Evolutionary conservation across 2,888 invertebrate species (phyloP).

Genomic region (Ormyrus rosae): DNA sequence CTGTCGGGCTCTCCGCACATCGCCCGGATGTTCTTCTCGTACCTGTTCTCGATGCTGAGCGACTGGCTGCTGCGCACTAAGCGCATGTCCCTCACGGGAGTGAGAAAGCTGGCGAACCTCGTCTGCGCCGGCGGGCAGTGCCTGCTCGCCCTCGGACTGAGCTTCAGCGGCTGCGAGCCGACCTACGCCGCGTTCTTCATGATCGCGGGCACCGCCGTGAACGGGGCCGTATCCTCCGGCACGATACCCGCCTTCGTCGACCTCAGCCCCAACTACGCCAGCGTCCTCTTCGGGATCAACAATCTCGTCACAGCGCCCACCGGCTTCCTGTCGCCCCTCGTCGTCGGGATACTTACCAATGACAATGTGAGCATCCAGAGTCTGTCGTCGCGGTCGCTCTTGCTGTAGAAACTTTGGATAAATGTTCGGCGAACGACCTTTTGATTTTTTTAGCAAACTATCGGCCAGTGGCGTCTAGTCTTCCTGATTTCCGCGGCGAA

Average conservation of each 20-base stretch:
- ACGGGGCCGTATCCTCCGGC: slow-evolving; percentile 83
- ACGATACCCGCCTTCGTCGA: slow-evolving; percentile 83
- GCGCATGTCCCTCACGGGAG: slow-evolving; percentile 79
- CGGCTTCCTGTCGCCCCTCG: slow-evolving; percentile 80
- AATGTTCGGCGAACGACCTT: no score
- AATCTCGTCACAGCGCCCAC: slow-evolving; percentile 79
- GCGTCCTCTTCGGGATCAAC: slow-evolving; percentile 80
- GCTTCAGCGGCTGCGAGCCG: slow-evolving; percentile 81
- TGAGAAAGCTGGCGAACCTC: slow-evolving; percentile 81
- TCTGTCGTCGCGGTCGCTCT: neutral
- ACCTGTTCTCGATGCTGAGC: slow-evolving; percentile 78
- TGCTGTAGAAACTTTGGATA: neutral
- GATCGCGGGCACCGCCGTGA: slow-evolving; percentile 80
- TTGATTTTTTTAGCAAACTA: slow-evolving; percentile 69
- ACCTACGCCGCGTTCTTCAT: slow-evolving; percentile 79
- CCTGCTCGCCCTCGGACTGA: slow-evolving; percentile 79
- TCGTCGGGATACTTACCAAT: slow-evolving; percentile 81
- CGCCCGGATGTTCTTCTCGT: slow-evolving; percentile 80
- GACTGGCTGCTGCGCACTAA: slow-evolving; percentile 80
- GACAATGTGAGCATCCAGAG: slow-evolving; percentile 78
- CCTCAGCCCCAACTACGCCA: slow-evolving; percentile 81
- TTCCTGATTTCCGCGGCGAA: slow-evolving; percentile 70
- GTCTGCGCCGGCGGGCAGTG: slow-evolving; percentile 81
- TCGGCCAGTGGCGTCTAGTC: slow-evolving; percentile 70
- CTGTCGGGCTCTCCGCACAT: slow-evolving; percentile 82